Conservation (phyloP, 2,113 vertebrate genomes). For the Anoura caudifer region DNA sequence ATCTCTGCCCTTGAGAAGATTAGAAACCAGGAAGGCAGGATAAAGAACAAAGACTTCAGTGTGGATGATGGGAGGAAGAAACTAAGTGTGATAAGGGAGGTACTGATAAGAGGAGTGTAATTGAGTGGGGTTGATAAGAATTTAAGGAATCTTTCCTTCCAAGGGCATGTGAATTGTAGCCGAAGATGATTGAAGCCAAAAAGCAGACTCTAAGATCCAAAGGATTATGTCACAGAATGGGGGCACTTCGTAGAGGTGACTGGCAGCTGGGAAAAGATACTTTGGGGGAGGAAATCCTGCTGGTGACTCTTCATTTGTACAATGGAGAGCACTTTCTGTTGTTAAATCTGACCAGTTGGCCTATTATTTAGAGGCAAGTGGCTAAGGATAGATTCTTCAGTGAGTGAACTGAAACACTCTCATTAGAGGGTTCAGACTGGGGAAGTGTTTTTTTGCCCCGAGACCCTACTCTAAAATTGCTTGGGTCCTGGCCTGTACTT, state of each 20-base stretch:
- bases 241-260: background rate
- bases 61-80: background rate
- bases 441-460: background rate
- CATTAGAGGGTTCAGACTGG: background rate
- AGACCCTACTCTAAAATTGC: background rate
- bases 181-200: background rate
- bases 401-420: background rate
- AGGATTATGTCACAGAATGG: background rate
- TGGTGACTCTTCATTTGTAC: background rate
- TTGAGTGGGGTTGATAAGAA: background rate
- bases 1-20: background rate
- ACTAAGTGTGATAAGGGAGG: background rate
- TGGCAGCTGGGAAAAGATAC: background rate
- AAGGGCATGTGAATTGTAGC: background rate
- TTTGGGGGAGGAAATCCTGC: background rate
- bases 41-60: background rate
- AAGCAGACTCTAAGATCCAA: background rate
- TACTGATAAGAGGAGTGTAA: constrained; percentile 1
- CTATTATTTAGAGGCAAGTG: background rate
- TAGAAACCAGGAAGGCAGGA: background rate
- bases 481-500: background rate
- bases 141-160: background rate
- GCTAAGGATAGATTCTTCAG: background rate
- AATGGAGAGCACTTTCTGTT: background rate
- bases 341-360: background rate